Conservation (phyloP, 2,113 vertebrate species). For the Hypanus sabinus region DNA sequence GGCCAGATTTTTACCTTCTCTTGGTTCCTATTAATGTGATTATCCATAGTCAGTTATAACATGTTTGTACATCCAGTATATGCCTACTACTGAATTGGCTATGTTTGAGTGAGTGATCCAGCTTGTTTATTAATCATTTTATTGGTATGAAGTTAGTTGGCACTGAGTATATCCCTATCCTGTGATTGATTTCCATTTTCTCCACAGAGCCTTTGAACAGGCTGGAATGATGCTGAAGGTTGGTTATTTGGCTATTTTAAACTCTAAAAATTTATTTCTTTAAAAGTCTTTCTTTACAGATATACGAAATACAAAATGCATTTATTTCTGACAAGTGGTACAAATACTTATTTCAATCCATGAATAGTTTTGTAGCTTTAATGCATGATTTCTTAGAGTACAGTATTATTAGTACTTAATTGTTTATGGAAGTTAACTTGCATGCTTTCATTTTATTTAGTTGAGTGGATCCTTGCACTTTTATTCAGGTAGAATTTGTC, state of each 20-base stretch:
- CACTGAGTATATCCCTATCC: not conserved
- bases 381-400: not conserved
- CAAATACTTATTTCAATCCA: not conserved
- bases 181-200: constrained; percentile 38
- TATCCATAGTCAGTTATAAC: not conserved
- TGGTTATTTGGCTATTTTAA: constrained; percentile 43
- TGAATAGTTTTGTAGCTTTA: not conserved
- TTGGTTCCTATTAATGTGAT: not conserved
- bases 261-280: not conserved
- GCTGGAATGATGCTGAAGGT: constrained; percentile 98
- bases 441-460: not conserved
- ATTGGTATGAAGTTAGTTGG: too few species aligned
- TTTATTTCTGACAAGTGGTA: not conserved
- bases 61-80: not conserved
- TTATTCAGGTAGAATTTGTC: not conserved
- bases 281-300: not conserved
- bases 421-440: not conserved
- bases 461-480: not conserved
- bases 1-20: not conserved
- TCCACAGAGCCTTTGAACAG: constrained; percentile 85
- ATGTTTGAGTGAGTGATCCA: not conserved
- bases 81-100: not conserved
- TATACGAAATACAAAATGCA: not conserved
- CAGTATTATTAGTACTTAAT: not conserved
- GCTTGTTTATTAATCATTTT: not conserved